A percentile compares a stretch with the other conserved stretches of the same genome.
Conservation (phyloP, 1,140 invertebrate genomes). For the Bombus sibiricus region DNA sequence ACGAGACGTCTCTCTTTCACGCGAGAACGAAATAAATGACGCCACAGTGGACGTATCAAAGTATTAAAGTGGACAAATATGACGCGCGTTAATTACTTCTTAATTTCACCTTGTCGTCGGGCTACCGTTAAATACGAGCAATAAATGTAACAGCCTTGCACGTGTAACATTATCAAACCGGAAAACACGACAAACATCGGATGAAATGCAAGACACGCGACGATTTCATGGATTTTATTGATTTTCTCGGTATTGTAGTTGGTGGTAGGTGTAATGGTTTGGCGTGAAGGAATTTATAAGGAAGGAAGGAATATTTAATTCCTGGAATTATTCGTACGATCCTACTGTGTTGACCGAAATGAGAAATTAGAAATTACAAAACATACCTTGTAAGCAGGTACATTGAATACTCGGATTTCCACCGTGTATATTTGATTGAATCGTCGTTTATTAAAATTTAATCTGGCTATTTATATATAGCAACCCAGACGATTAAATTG, state of each 20-base stretch:
- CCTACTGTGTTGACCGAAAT: not conserved
- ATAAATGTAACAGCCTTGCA: constrained; percentile 53
- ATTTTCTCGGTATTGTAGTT: not conserved
- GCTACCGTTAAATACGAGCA: constrained; percentile 20
- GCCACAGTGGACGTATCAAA: not conserved
- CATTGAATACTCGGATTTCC: not conserved
- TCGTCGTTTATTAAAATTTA: not conserved
- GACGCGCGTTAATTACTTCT: constrained; percentile 34
- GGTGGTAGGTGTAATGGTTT: not conserved
- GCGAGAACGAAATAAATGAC: not conserved
- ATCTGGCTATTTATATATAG: no score
- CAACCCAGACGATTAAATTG: no score
- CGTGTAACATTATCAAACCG: constrained; percentile 48
- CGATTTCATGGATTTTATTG: not conserved
- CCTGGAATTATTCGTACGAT: not conserved
- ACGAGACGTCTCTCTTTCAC: not conserved
- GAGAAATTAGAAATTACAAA: not conserved
- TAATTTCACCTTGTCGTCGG: constrained; percentile 38
- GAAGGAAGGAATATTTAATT: not conserved
- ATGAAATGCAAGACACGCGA: not conserved
- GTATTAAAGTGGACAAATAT: not conserved
- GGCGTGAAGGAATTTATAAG: not conserved
- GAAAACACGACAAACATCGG: constrained; percentile 42
- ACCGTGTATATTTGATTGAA: not conserved
- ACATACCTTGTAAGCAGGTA: no score